Percentiles rank a stretch among this genome's conserved stretches.
Conservation (phyloP, 1,140 invertebrate genomes). For the Cyrtorhinus lividipennis region DNA sequence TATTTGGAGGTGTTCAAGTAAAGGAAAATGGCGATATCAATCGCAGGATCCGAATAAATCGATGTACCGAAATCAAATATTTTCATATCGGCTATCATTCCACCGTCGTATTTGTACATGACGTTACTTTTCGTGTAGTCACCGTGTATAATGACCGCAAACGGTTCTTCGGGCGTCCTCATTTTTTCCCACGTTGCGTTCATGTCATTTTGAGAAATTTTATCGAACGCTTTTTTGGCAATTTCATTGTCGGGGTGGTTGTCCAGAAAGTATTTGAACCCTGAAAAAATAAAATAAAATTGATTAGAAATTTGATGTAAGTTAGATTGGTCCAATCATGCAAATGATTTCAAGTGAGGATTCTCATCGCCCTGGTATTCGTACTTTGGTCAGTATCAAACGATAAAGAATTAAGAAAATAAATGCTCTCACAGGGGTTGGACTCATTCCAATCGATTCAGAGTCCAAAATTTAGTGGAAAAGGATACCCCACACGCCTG, state of each 20-base stretch:
- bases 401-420: no score
- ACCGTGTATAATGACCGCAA: constrained; percentile 24
- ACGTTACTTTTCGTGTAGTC: constrained; percentile 34
- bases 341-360: no score
- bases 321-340: no score
- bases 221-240: not conserved
- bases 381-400: no score
- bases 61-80: not conserved
- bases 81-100: constrained; percentile 5
- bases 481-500: no score
- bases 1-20: not conserved
- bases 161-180: not conserved
- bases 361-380: no score
- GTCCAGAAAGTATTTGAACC: constrained; percentile 5
- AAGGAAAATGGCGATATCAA: not conserved
- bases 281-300: no score
- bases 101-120: not conserved
- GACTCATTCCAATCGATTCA: no score
- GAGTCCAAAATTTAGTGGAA: no score
- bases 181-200: not conserved
- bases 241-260: not conserved
- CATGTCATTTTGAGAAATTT: not conserved
- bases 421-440: no score
- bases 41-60: not conserved
- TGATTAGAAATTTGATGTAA: no score